Evolutionary conservation across 2,797 vertebrate genomes (phyloP).

Genomic region (Miichthys miiuy): DNA sequence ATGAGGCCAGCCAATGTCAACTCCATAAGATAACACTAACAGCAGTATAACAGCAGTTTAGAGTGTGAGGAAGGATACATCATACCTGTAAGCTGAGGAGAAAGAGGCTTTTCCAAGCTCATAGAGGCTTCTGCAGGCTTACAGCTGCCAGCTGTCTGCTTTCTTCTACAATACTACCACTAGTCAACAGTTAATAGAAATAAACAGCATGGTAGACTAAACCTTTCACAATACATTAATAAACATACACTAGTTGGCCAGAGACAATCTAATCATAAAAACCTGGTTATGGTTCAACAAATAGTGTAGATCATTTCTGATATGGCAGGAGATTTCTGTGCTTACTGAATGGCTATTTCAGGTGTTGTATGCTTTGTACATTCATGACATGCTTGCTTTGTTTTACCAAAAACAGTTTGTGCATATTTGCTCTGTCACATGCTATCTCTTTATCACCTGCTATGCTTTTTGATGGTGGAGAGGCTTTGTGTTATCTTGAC

Average conservation of each 20-base stretch:
- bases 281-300: constrained; percentile 20
- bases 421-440: constrained; percentile 47
- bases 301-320: constrained; percentile 38
- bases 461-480: constrained; percentile 65
- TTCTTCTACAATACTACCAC: constrained; percentile 27
- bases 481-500: constrained; percentile 69
- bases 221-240: constrained; percentile 38
- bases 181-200: constrained; percentile 45
- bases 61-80: constrained; percentile 34
- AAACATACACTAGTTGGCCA: constrained; percentile 23
- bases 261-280: constrained; percentile 30
- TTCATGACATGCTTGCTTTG: constrained; percentile 57
- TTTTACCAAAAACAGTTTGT: constrained; percentile 61
- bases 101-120: constrained; percentile 53
- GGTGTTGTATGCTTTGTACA: constrained; percentile 46
- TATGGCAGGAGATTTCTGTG: constrained; percentile 41
- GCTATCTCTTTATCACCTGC: constrained; percentile 68
- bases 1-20: constrained; percentile 21
- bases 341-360: constrained; percentile 51
- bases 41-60: constrained; percentile 37
- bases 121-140: constrained; percentile 49
- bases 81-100: constrained; percentile 55
- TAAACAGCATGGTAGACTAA: constrained; percentile 35
- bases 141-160: constrained; percentile 38
- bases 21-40: constrained; percentile 43